Percentiles rank a stretch among this genome's conserved stretches.
These are phyloP conservation scores for Cosmopolites sordidus DNA, from an alignment of 2,888 invertebrate species.

Conservation along the genomic window DNA sequence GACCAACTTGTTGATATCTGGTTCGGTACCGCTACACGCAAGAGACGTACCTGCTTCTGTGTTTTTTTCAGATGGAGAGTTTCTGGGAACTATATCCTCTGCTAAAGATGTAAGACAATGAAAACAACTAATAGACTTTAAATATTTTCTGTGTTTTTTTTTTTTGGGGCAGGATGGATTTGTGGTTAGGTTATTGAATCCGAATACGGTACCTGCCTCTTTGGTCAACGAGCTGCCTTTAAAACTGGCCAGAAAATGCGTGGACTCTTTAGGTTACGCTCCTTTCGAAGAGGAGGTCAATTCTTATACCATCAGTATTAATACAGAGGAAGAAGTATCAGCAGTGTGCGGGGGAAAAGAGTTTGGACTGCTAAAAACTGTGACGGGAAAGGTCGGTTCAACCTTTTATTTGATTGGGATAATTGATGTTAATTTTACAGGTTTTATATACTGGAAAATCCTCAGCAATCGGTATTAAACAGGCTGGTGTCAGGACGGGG, in stretches of 20 bases:
- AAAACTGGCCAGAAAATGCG: conserved; percentile 73
- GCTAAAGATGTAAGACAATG: conserved; percentile 78
- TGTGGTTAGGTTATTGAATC: conserved; percentile 70
- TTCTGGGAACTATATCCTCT: conserved; percentile 72
- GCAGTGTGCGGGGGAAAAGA: conserved; percentile 84
- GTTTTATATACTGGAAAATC: conserved; percentile 86
- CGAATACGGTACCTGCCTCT: conserved; percentile 55
- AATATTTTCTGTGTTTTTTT: too few relatives aligned
- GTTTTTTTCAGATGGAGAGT: conserved; percentile 74
- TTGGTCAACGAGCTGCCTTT: conserved; percentile 64
- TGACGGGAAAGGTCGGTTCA: conserved; percentile 70
- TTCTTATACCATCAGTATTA: conserved; percentile 42
- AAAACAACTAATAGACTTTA: background rate
- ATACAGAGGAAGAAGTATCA: conserved; percentile 70
- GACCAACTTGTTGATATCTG: conserved; percentile 52
- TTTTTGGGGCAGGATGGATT: conserved; percentile 79
- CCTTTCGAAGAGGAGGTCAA: conserved; percentile 64
- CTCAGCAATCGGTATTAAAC: conserved; percentile 78
- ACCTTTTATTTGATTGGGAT: too few relatives aligned
- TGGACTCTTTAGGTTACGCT: conserved; percentile 71
- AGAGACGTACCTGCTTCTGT: conserved; percentile 53
- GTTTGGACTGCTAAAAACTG: conserved; percentile 78
- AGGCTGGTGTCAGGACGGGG: conserved; percentile 50
- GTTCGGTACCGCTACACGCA: conserved; percentile 47
- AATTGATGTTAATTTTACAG: conserved; percentile 45